Percentiles rank a stretch among this genome's conserved stretches.
Conservation (phyloP, 2,113 vertebrate genomes). For the Hystrix cristata region DNA sequence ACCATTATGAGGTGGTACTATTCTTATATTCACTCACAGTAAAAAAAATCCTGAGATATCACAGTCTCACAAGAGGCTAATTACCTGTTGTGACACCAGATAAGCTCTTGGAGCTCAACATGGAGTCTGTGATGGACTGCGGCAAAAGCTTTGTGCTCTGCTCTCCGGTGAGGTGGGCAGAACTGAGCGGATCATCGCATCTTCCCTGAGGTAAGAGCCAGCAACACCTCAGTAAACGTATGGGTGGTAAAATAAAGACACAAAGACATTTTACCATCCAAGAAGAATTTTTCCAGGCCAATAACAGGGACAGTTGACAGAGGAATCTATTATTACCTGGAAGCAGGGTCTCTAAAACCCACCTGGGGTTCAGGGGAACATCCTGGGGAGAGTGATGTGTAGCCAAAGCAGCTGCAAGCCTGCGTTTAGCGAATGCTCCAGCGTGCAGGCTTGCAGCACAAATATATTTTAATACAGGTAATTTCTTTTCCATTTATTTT, state of each 20-base stretch:
- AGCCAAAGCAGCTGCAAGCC: background rate
- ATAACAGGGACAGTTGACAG: background rate
- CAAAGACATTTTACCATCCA: background rate
- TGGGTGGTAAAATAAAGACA: background rate
- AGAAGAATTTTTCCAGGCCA: background rate
- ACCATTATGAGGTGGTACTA: background rate
- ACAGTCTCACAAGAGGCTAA: background rate
- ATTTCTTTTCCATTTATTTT: constrained; percentile 73
- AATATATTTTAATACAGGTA: constrained; percentile 52
- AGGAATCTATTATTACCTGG: background rate
- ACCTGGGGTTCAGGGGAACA: background rate
- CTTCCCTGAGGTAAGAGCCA: background rate
- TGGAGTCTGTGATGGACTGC: background rate
- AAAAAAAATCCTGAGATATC: background rate
- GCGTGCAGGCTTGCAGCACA: background rate
- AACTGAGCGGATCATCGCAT: fast-evolving
- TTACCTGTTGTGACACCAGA: background rate
- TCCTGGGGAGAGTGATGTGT: fast-evolving
- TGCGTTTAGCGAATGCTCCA: background rate
- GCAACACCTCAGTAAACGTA: background rate
- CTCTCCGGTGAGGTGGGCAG: background rate
- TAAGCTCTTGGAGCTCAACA: background rate
- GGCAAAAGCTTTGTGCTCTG: background rate
- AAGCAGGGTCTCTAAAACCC: constrained; percentile 5
- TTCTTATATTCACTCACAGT: background rate